These are phyloP conservation scores for Azemiops feae DNA, from an alignment of 2,113 vertebrate genomes.

Conservation along the genomic window DNA sequence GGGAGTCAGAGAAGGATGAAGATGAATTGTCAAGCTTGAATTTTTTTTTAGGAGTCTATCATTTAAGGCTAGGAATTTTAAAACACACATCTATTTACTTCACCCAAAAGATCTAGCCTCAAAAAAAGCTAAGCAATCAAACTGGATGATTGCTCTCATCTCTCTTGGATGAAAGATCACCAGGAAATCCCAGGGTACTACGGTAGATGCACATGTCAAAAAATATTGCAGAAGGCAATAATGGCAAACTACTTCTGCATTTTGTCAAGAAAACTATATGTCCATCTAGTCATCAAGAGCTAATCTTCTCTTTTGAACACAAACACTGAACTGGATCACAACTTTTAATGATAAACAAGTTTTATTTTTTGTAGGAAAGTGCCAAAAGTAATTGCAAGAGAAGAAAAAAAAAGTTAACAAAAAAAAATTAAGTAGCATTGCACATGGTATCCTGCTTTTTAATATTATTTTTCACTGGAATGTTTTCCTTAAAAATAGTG, in stretches of 20 bases:
- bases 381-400: background rate
- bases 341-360: background rate
- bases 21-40: background rate
- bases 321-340: background rate
- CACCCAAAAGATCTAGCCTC: background rate
- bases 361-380: slow-evolving; percentile 1
- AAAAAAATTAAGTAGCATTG: background rate
- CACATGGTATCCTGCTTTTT: background rate
- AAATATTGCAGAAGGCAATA: background rate
- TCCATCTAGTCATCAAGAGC: background rate
- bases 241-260: background rate
- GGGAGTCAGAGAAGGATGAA: background rate
- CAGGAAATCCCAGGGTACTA: background rate
- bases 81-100: background rate
- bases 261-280: background rate
- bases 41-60: background rate
- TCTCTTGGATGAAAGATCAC: background rate
- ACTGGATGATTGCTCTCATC: background rate
- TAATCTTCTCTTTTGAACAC: background rate
- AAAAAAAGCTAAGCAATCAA: background rate
- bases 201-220: background rate
- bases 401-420: background rate
- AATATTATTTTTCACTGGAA: background rate
- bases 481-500: background rate
- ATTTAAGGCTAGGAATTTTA: background rate